Evolutionary conservation across 1,140 invertebrate genomes (phyloP).

Genomic region (Lucilia sericata): DNA sequence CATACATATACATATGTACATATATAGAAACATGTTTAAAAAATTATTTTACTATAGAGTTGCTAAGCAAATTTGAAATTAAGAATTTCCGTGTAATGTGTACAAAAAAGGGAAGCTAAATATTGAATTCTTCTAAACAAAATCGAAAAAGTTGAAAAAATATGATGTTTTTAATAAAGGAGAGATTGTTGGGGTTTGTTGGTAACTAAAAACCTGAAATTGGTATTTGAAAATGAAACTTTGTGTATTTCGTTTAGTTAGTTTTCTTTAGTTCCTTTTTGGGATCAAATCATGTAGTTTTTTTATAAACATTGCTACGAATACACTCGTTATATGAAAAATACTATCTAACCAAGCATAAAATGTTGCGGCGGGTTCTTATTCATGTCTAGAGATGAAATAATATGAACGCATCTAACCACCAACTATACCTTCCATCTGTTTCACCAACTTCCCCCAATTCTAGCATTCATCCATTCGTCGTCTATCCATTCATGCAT

Average conservation of each 20-base stretch:
- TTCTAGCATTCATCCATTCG: neutral
- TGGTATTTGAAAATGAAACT: constrained; percentile 22
- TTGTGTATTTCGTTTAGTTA: neutral
- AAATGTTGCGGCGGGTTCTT: constrained; percentile 32
- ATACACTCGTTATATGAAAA: neutral
- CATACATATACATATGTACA: too few relatives aligned
- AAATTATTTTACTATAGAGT: too few relatives aligned
- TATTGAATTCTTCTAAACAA: neutral
- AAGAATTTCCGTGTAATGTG: too few relatives aligned
- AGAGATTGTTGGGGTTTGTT: neutral
- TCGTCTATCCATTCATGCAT: neutral
- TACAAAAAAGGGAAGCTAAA: too few relatives aligned
- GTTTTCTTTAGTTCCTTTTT: neutral
- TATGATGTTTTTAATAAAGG: neutral
- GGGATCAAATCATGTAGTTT: neutral
- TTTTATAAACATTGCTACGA: neutral
- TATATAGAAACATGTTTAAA: too few relatives aligned
- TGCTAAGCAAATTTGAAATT: too few relatives aligned
- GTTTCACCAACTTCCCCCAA: neutral
- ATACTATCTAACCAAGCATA: constrained; percentile 30
- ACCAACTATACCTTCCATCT: neutral
- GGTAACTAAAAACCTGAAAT: neutral
- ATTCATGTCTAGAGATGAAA: neutral
- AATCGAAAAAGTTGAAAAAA: neutral
- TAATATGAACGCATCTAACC: constrained; percentile 32